Conservation (phyloP, 2,113 vertebrate genomes). For the Asarcornis scutulata region DNA sequence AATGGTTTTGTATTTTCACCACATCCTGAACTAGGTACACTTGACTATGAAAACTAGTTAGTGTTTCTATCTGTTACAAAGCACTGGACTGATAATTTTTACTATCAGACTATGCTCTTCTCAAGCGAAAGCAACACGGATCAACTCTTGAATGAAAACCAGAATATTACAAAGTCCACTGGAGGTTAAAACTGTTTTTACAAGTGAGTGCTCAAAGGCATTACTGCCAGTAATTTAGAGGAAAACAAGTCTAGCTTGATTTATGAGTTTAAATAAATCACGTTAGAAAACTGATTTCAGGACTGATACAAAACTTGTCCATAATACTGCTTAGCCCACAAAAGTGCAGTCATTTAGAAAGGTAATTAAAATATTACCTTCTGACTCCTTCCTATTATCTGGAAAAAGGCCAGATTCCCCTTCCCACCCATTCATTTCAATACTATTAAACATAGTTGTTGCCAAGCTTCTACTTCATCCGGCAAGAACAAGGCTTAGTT, state of each 20-base stretch:
- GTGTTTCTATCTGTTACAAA: background rate
- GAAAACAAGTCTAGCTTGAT: background rate
- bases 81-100: background rate
- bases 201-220: background rate
- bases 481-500: background rate
- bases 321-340: background rate
- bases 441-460: background rate
- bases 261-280: background rate
- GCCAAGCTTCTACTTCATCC: background rate
- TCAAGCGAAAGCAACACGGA: background rate
- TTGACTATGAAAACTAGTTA: background rate
- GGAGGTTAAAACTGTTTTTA: background rate
- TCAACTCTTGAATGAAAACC: background rate
- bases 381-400: background rate
- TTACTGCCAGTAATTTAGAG: background rate
- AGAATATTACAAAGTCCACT: background rate
- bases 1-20: background rate
- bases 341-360: background rate
- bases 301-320: background rate
- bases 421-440: background rate
- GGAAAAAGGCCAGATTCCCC: fast-evolving
- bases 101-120: background rate
- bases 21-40: background rate
- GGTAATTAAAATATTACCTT: background rate
- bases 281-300: background rate